A percentile compares a stretch with the other conserved stretches of the same genome.
These are phyloP conservation scores for Peromyscus aztecus DNA, from an alignment of 2,797 vertebrate species.

Conservation along the genomic window DNA sequence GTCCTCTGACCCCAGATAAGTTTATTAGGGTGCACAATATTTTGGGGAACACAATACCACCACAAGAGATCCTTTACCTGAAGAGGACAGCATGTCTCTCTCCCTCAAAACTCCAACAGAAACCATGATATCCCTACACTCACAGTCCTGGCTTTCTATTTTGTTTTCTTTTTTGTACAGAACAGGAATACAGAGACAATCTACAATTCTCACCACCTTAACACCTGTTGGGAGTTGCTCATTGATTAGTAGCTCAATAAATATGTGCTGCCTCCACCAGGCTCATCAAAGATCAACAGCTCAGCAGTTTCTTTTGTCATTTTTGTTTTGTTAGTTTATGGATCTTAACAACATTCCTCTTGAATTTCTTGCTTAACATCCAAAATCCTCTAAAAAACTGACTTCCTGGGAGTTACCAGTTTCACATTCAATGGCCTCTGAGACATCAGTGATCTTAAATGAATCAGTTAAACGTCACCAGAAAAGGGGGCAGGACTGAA, in stretches of 20 bases:
- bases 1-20: no score
- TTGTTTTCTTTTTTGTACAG: background rate
- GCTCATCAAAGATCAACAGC: background rate
- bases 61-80: background rate
- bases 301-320: background rate
- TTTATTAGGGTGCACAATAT: no score
- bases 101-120: background rate
- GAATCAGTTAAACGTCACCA: background rate
- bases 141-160: background rate
- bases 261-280: background rate
- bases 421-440: conserved; percentile 16
- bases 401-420: background rate
- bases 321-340: conserved; percentile 35
- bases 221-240: background rate
- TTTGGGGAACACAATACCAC: no score
- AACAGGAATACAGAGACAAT: no score
- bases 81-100: background rate
- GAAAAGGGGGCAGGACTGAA: background rate
- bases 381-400: conserved; percentile 14
- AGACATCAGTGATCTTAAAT: conserved; percentile 14
- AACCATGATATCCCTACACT: accelerated
- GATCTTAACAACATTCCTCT: background rate
- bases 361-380: background rate
- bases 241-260: background rate
- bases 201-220: no score